A percentile compares a stretch with the other conserved stretches of the same genome.
phyloP scores from a whole-genome alignment of 2,888 invertebrate species.

The Chymomyza amoena region DNA sequence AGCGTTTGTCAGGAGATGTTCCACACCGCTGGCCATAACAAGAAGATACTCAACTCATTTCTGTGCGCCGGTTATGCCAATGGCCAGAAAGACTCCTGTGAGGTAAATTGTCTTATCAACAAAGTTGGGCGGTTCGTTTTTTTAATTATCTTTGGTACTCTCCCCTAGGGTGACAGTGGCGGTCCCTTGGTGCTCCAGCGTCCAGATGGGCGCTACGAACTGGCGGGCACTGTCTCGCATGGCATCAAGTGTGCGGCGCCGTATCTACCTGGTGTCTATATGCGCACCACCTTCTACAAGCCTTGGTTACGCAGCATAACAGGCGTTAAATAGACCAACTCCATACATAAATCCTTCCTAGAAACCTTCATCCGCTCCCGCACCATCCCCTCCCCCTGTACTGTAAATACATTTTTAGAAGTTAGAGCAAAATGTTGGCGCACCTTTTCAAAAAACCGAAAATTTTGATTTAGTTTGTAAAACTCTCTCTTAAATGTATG shows the following conservation, averaged over 20 bases:
- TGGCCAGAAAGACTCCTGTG: constrained; percentile 95
- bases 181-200: constrained; percentile 92
- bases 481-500: background rate
- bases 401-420: background rate
- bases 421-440: background rate
- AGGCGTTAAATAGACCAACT: constrained; percentile 84
- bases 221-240: constrained; percentile 95
- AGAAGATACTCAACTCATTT: constrained; percentile 91
- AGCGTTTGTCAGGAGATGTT: constrained; percentile 96
- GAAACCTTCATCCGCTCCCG: background rate
- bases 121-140: background rate
- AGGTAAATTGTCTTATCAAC: constrained; percentile 81
- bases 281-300: constrained; percentile 94
- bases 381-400: background rate
- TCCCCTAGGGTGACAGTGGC: constrained; percentile 92
- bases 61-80: constrained; percentile 95
- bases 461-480: background rate
- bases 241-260: constrained; percentile 97
- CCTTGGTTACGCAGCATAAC: constrained; percentile 94
- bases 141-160: background rate
- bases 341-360: constrained; percentile 9
- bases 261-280: constrained; percentile 94
- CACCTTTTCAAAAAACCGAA: background rate
- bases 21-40: constrained; percentile 91
- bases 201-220: constrained; percentile 90